These are phyloP conservation scores for Fopius arisanus DNA, from an alignment of 1,140 invertebrate species.

Conservation along the genomic window DNA sequence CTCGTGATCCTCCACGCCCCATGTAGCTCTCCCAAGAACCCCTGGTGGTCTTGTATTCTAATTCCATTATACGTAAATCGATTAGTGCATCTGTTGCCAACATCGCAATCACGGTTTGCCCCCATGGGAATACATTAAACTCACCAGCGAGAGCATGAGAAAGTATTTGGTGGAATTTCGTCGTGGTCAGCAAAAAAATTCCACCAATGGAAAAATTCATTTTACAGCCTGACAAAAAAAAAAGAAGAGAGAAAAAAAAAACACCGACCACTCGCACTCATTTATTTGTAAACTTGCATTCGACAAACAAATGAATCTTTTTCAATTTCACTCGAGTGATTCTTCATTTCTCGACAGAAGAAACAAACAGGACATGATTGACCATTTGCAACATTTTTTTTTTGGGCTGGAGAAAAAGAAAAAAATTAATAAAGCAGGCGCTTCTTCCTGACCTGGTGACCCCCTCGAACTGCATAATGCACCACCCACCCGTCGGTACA, in stretches of 20 bases:
- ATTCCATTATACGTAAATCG: constrained; percentile 23
- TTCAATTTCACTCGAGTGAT: not conserved
- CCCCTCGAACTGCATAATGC: no score
- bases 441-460: not conserved
- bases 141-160: not conserved
- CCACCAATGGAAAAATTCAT: not conserved
- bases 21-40: not conserved
- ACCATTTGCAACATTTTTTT: no score
- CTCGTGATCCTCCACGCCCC: constrained; percentile 26
- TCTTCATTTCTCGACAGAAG: no score
- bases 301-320: not conserved
- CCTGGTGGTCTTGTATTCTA: constrained; percentile 17
- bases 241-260: no score
- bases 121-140: constrained; percentile 5
- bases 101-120: not conserved
- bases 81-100: constrained; percentile 16
- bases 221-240: not conserved
- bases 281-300: not conserved
- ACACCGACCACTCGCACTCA: no score
- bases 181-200: not conserved
- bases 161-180: not conserved
- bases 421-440: not conserved
- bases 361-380: no score
- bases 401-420: not conserved
- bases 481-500: not conserved